Evolutionary conservation across 2,888 invertebrate species (phyloP), one percentile per base, ranked within the genome.

Genomic region (Callyntrura guangdongensis): DNA sequence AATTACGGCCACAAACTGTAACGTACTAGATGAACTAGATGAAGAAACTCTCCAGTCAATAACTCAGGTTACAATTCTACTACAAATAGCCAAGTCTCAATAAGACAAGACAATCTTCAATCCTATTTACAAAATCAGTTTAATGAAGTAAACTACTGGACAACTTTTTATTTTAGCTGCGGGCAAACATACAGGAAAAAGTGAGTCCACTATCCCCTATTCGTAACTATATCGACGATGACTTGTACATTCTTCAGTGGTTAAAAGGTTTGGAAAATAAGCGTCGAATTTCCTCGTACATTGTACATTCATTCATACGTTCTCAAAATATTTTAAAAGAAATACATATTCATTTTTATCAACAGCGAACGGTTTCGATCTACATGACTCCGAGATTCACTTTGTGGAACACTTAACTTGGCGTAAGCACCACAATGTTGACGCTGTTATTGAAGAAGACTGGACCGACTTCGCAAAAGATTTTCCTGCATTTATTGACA

Each of bases 181-280:
- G 67, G 67, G 4, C 0, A 12, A 67, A 36, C 9, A 11, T 67
- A 8, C 64, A 64, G 22, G 25, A 25, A 0, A 27, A 67, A 14
- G 67, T 67, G 0, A 12, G 1, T 1, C 67, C 27, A 1, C 4
- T 27, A 1, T 67, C 67, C 1, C 25, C 67, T 4, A 67, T 67
- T 6, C 27, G 11, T 14, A 25, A 25, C 1, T 67, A 14, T 27
- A 0, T 36, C 12, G 36, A 67, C 5, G 67, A 67, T 36, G 67
- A 67, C 6, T 4, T 67, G 14, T 67, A 67, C 36, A n/a, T 67
- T 27, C 27, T 67, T 6, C 27, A 67, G 20, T 67, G 67, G 67
- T 27, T 67, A 6, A 67, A 67, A 36, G 27, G 67, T 67, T 20
- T 8, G 59, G n/a, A n/a, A 59, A 36, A 59, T 59, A 27, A 67